A percentile compares a stretch with the other conserved stretches of the same genome.
phyloP scores from a whole-genome alignment of 2,113 vertebrate genomes.

The Syngnathus floridae region DNA sequence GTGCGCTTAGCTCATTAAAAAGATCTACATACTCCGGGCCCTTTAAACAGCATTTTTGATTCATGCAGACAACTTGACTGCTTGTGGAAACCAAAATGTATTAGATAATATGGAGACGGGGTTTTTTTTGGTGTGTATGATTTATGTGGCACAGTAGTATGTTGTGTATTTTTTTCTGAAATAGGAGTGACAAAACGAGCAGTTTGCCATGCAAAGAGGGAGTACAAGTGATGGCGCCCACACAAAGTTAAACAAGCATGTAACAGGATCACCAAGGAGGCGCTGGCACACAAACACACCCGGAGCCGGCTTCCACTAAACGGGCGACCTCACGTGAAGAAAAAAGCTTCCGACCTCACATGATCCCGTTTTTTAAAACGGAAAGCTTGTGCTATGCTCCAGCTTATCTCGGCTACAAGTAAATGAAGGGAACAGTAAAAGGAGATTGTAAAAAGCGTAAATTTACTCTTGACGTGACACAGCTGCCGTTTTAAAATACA shows the following conservation, averaged over 20 bases:
- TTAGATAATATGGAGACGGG: neutral
- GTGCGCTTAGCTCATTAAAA: constrained; percentile 58
- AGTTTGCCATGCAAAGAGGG: constrained; percentile 20
- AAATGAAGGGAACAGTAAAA: neutral
- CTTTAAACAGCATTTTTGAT: constrained; percentile 43
- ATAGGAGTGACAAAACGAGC: neutral
- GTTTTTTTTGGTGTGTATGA: neutral
- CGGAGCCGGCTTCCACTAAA: neutral
- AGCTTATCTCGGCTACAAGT: neutral
- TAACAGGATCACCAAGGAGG: constrained; percentile 24
- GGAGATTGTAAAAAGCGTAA: neutral
- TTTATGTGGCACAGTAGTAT: no score
- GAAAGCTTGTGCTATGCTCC: neutral
- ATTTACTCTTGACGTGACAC: constrained; percentile 18
- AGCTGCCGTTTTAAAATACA: constrained; percentile 26
- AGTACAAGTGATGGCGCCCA: constrained; percentile 10
- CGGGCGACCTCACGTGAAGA: neutral
- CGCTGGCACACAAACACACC: constrained; percentile 18
- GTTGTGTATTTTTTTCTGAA: constrained; percentile 2
- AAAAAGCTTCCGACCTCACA: neutral
- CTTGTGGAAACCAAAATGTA: constrained; percentile 33
- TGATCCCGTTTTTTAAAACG: neutral
- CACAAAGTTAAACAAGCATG: constrained; percentile 26
- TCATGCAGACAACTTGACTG: constrained; percentile 34
- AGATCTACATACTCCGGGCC: constrained; percentile 50